Evolutionary conservation across 2,113 vertebrate genomes (phyloP).

Genomic region (Potamarius usumacintae): DNA sequence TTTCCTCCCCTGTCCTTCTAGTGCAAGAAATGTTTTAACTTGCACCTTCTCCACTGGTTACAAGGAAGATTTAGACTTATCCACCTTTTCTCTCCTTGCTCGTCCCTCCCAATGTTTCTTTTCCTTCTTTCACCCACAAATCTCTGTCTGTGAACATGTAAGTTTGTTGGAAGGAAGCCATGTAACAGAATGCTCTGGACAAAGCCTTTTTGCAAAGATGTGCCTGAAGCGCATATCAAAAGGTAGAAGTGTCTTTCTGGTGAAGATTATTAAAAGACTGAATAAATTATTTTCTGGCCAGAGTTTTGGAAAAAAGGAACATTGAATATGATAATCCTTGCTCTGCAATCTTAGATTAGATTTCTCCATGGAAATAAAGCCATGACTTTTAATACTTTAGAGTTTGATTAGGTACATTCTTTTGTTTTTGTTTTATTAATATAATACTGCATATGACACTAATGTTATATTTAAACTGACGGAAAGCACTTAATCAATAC

Average conservation of each 20-base stretch:
- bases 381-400: background rate
- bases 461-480: background rate
- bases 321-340: background rate
- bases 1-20: slow-evolving; percentile 51
- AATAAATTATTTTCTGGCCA: slow-evolving; percentile 12
- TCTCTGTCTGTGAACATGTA: slow-evolving; percentile 34
- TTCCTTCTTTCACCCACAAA: slow-evolving; percentile 30
- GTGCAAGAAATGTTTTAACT: slow-evolving; percentile 61
- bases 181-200: slow-evolving; percentile 8
- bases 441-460: background rate
- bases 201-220: slow-evolving; percentile 28
- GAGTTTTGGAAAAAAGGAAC: background rate
- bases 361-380: background rate
- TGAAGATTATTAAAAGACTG: slow-evolving; percentile 36
- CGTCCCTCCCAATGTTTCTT: slow-evolving; percentile 8
- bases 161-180: slow-evolving; percentile 10
- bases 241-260: slow-evolving; percentile 25
- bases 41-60: slow-evolving; percentile 43
- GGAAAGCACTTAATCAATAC: background rate
- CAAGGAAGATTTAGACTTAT: slow-evolving; percentile 27
- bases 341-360: background rate
- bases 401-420: background rate
- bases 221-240: slow-evolving; percentile 31
- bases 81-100: slow-evolving; percentile 7
- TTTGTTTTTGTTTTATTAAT: background rate